phyloP scores from a whole-genome alignment of 1,140 invertebrate genomes.

The Stegodyphus dumicola region DNA sequence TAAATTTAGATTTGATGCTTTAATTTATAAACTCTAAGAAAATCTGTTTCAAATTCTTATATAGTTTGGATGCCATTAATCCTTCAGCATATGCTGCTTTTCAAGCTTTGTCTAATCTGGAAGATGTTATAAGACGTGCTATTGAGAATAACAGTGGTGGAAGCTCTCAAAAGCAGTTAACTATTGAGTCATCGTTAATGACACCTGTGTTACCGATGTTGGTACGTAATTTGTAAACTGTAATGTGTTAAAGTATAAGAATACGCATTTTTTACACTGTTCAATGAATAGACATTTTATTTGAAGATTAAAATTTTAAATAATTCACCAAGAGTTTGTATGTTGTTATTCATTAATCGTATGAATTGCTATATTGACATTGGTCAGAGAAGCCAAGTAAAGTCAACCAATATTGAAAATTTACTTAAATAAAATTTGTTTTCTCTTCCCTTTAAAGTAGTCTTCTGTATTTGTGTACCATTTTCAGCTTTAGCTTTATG shows the following conservation, averaged over 20 bases:
- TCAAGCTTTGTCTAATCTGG: constrained; percentile 84
- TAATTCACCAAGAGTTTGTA: neutral
- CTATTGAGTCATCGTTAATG: constrained; percentile 76
- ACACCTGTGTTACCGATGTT: constrained; percentile 93
- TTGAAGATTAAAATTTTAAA: neutral
- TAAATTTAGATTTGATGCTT: neutral
- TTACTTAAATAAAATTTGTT: too few relatives aligned
- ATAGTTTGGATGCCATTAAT: constrained; percentile 81
- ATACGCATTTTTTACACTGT: neutral
- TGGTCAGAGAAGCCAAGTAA: neutral
- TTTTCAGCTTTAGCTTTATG: too few relatives aligned
- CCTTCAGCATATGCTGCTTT: constrained; percentile 87
- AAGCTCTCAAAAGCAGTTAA: constrained; percentile 64
- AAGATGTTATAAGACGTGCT: constrained; percentile 71
- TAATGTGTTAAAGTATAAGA: neutral
- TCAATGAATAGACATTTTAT: constrained; percentile 7
- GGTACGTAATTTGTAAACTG: constrained; percentile 67
- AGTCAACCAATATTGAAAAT: neutral
- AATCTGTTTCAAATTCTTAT: constrained; percentile 41
- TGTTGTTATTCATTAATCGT: neutral
- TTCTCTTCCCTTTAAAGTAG: too few relatives aligned
- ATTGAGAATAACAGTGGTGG: constrained; percentile 71
- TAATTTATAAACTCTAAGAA: neutral
- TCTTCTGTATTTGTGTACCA: too few relatives aligned
- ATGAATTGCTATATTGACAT: neutral